phyloP scores from a whole-genome alignment of 2,113 vertebrate species.

The Andinoacara biseriatus region DNA sequence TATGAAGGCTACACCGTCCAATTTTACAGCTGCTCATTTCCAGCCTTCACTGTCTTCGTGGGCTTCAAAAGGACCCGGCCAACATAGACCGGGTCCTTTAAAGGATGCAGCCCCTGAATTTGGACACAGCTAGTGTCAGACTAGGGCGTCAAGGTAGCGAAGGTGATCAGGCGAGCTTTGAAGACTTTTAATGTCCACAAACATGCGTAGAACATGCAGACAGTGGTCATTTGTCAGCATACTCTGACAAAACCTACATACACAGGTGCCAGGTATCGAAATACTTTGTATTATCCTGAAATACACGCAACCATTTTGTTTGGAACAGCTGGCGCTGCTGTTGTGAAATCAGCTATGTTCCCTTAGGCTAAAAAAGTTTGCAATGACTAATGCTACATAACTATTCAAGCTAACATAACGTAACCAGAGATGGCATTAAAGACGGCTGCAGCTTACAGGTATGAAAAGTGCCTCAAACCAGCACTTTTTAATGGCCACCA shows the following conservation, averaged over 20 bases:
- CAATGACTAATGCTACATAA: background rate
- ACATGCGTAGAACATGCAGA: no score
- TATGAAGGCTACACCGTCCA: no score
- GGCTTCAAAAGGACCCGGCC: no score
- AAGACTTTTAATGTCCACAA: background rate
- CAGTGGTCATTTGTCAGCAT: no score
- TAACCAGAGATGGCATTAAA: background rate
- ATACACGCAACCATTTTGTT: background rate
- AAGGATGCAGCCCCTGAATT: no score
- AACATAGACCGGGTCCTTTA: no score
- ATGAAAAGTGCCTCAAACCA: background rate
- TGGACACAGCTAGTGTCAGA: no score
- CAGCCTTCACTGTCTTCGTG: no score
- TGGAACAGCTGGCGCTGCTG: background rate
- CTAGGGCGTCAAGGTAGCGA: no score
- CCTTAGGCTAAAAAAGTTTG: background rate
- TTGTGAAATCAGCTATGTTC: background rate
- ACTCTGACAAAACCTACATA: background rate
- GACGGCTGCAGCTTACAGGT: background rate
- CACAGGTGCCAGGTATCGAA: background rate
- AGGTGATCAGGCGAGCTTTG: no score
- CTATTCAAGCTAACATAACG: background rate
- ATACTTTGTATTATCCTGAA: background rate
- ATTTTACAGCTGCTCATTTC: no score
- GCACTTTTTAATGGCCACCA: background rate